These are phyloP conservation scores for Xestoiulus laeticollis DNA, from an alignment of 2,888 invertebrate genomes.

Conservation along the genomic window DNA sequence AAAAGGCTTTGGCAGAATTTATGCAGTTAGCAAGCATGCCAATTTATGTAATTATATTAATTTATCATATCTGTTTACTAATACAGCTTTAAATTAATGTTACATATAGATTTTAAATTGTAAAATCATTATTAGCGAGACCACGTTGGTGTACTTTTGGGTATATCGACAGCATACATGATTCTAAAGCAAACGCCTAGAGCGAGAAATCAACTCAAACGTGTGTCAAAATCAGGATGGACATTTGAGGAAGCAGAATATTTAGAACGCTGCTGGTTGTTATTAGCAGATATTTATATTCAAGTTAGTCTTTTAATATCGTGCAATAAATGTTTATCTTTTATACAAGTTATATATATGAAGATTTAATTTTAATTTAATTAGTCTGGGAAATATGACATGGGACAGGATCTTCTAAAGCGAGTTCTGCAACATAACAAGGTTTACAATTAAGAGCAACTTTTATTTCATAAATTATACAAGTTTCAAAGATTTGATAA, in stretches of 20 bases:
- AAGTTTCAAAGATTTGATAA: not conserved
- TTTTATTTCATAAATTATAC: not conserved
- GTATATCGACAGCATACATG: constrained; percentile 84
- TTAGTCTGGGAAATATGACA: constrained; percentile 78
- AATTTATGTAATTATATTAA: constrained; percentile 57
- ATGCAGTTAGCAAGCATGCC: constrained; percentile 78
- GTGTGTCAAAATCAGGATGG: constrained; percentile 86
- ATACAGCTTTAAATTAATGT: not conserved
- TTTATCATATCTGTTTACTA: constrained; percentile 12
- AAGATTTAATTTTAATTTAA: constrained; percentile 45
- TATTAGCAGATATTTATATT: constrained; percentile 89
- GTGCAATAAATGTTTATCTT: not conserved
- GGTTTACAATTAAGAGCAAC: constrained; percentile 60
- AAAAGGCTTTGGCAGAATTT: constrained; percentile 83
- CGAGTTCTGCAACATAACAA: constrained; percentile 81
- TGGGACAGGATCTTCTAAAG: constrained; percentile 81
- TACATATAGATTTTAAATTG: not conserved
- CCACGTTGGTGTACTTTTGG: constrained; percentile 85
- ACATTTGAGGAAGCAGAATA: constrained; percentile 88
- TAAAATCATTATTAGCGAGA: constrained; percentile 66
- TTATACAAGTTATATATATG: not conserved
- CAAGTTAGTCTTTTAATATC: constrained; percentile 66
- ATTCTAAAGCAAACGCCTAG: constrained; percentile 89
- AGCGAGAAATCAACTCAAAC: constrained; percentile 91
- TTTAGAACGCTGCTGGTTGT: constrained; percentile 92